These are phyloP conservation scores for Neocloeon triangulifer DNA, from an alignment of 1,140 invertebrate species.

Conservation along the genomic window DNA sequence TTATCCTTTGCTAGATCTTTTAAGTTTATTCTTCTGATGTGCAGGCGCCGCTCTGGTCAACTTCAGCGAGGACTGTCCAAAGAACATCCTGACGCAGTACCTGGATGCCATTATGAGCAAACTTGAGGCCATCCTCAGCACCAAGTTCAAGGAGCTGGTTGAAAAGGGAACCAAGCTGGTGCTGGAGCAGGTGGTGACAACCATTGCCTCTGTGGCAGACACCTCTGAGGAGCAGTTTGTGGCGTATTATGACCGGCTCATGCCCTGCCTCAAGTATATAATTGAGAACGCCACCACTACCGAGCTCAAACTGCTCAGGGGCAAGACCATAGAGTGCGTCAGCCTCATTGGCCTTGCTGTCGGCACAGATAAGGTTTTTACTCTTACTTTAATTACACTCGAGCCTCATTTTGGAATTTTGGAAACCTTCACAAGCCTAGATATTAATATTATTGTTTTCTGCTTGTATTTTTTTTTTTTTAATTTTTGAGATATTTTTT, in stretches of 20 bases:
- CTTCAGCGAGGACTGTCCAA: slow-evolving; percentile 97
- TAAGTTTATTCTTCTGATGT: slow-evolving; percentile 9
- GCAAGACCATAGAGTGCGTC: slow-evolving; percentile 95
- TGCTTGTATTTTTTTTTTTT: too few species aligned
- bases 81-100: slow-evolving; percentile 76
- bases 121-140: slow-evolving; percentile 70
- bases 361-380: slow-evolving; percentile 60
- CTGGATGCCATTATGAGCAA: slow-evolving; percentile 77
- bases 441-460: too few species aligned
- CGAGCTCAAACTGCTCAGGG: slow-evolving; percentile 73
- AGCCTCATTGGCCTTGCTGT: slow-evolving; percentile 96
- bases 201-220: slow-evolving; percentile 96
- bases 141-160: slow-evolving; percentile 85
- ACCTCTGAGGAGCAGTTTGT: slow-evolving; percentile 93
- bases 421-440: too few species aligned
- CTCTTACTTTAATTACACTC: too few species aligned
- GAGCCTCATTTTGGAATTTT: too few species aligned
- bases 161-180: slow-evolving; percentile 90
- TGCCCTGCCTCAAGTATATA: slow-evolving; percentile 94
- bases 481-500: too few species aligned
- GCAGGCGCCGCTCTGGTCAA: slow-evolving; percentile 81
- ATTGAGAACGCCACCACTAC: slow-evolving; percentile 78
- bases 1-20: too few species aligned
- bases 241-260: slow-evolving; percentile 47
- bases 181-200: slow-evolving; percentile 92